Conservation (phyloP, 2,113 vertebrate genomes). For the Struthidea cinerea region DNA sequence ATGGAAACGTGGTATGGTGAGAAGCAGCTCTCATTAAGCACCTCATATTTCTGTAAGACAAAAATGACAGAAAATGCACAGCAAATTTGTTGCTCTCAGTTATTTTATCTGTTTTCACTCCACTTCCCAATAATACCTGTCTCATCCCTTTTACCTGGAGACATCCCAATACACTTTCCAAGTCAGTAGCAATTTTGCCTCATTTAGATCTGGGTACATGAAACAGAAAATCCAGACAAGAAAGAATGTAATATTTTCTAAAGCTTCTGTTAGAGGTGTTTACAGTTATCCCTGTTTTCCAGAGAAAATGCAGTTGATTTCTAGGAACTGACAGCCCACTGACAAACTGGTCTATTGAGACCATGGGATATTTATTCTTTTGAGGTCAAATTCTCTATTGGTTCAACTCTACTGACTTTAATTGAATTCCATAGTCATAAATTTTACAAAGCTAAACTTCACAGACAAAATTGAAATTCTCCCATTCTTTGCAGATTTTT, state of each 20-base stretch:
- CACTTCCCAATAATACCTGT: neutral
- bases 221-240: neutral
- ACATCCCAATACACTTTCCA: neutral
- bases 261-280: neutral
- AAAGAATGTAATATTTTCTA: neutral
- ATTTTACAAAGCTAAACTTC: neutral
- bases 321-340: neutral
- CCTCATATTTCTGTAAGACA: slow-evolving; percentile 36
- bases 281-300: neutral
- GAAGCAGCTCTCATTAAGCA: slow-evolving; percentile 39
- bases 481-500: neutral
- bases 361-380: neutral
- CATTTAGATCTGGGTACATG: neutral
- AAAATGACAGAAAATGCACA: neutral
- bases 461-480: neutral
- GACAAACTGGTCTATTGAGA: neutral
- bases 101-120: neutral
- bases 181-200: neutral
- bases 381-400: neutral
- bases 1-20: slow-evolving; percentile 19
- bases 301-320: neutral
- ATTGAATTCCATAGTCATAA: neutral
- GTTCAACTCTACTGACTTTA: neutral
- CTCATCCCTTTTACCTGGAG: neutral
- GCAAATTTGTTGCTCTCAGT: neutral